Percentiles rank a stretch among this genome's conserved stretches.
These are phyloP conservation scores for Bothrops alternatus DNA, from an alignment of 2,797 vertebrate species.

Conservation along the genomic window DNA sequence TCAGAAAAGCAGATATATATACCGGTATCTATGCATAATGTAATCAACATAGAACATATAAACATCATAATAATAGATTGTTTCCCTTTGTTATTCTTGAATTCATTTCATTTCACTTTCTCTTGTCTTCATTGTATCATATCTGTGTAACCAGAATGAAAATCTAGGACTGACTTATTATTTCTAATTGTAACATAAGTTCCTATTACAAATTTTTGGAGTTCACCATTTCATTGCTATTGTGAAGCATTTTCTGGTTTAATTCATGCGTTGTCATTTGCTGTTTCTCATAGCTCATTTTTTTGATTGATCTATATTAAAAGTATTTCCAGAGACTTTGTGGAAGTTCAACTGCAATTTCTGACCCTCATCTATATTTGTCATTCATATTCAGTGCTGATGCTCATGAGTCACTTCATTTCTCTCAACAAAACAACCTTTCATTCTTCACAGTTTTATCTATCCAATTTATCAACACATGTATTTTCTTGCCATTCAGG, in stretches of 20 bases:
- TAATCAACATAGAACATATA: constrained; percentile 20
- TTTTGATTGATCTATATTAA: constrained; percentile 5
- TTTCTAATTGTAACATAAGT: constrained; percentile 7
- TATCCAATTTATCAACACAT: constrained; percentile 21
- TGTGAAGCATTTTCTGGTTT: constrained; percentile 13
- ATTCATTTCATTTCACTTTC: constrained; percentile 50
- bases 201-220: constrained; percentile 27
- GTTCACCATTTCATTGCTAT: constrained; percentile 10
- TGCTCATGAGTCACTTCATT: not conserved
- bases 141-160: constrained; percentile 8
- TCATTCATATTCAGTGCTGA: not conserved
- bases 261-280: constrained; percentile 18
- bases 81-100: constrained; percentile 28
- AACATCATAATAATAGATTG: constrained; percentile 33
- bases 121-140: constrained; percentile 41
- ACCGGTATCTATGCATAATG: constrained; percentile 3
- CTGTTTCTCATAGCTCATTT: not conserved
- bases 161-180: constrained; percentile 40
- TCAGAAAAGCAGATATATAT: constrained; percentile 25
- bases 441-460: constrained; percentile 28
- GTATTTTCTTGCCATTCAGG: constrained; percentile 48
- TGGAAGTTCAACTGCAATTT: constrained; percentile 2
- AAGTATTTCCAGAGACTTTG: not conserved
- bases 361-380: constrained; percentile 17
- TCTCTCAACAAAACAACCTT: constrained; percentile 22